Evolutionary conservation across 2,113 vertebrate species (phyloP).

Genomic region (Mustela nigripes): DNA sequence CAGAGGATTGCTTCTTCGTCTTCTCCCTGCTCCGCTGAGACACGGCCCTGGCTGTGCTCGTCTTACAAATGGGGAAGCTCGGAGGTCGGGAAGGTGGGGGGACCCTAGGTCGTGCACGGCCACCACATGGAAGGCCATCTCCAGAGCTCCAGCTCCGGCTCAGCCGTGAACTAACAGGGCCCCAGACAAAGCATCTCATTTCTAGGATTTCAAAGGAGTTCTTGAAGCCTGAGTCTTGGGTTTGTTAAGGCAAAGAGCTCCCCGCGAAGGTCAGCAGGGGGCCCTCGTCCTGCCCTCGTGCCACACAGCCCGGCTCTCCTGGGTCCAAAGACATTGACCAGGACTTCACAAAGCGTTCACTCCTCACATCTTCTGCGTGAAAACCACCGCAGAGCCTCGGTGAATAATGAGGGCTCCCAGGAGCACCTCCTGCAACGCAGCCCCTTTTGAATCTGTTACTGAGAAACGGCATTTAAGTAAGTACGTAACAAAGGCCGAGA

Average conservation of each 20-base stretch:
- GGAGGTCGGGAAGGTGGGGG: rapidly evolving
- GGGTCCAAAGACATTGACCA: rapidly evolving
- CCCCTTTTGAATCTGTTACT: not conserved
- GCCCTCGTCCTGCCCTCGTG: too few relatives aligned
- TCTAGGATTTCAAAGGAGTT: not conserved
- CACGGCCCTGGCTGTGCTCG: not conserved
- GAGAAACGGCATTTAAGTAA: not conserved
- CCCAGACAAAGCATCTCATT: not conserved
- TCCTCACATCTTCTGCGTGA: rapidly evolving
- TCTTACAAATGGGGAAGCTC: rapidly evolving
- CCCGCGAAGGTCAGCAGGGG: too few relatives aligned
- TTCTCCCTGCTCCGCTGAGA: rapidly evolving
- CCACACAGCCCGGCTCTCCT: rapidly evolving
- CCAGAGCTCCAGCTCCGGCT: not conserved
- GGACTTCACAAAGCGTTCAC: rapidly evolving
- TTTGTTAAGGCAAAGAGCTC: not conserved
- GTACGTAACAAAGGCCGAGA: rapidly evolving
- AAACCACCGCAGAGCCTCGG: not conserved
- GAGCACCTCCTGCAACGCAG: rapidly evolving
- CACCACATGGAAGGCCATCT: rapidly evolving
- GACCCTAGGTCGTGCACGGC: rapidly evolving
- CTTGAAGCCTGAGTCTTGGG: rapidly evolving
- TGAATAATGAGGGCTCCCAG: rapidly evolving
- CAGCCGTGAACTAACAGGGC: rapidly evolving
- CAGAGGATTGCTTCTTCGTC: rapidly evolving